Evolutionary conservation across 1,140 invertebrate genomes (phyloP).

Genomic region (Gryon sp.): DNA sequence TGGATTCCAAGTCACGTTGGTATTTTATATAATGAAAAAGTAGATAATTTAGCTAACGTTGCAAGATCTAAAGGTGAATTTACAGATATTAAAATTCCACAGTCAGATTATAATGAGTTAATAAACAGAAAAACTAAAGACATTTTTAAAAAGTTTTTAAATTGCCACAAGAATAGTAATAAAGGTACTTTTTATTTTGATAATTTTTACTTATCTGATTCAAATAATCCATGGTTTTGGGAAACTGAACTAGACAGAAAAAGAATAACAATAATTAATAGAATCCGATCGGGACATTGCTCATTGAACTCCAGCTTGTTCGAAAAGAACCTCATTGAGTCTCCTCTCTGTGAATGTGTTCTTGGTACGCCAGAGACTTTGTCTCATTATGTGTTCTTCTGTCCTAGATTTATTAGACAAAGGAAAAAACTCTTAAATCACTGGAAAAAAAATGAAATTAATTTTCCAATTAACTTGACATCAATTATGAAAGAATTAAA

Average conservation of each 20-base stretch:
- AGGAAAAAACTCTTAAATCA: no score
- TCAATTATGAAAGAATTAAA: no score
- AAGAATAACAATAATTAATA: background rate
- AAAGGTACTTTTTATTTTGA: background rate
- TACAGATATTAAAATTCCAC: background rate
- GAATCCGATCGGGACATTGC: background rate
- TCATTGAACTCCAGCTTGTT: background rate
- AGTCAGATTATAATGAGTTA: background rate
- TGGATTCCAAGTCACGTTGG: conserved; percentile 29
- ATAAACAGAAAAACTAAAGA: background rate
- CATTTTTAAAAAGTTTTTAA: background rate
- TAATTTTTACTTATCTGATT: background rate
- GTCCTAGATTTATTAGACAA: no score
- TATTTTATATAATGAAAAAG: conserved; percentile 26
- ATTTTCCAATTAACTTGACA: no score
- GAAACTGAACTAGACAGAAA: background rate
- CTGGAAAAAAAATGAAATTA: no score
- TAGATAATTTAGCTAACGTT: no score
- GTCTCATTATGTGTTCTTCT: no score
- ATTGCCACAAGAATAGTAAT: background rate
- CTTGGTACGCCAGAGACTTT: background rate
- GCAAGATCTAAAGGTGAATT: no score
- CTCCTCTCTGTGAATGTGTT: background rate
- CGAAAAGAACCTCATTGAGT: background rate
- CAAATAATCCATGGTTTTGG: background rate